phyloP scores from a whole-genome alignment of 2,797 vertebrate genomes.

The Paguma larvata region DNA sequence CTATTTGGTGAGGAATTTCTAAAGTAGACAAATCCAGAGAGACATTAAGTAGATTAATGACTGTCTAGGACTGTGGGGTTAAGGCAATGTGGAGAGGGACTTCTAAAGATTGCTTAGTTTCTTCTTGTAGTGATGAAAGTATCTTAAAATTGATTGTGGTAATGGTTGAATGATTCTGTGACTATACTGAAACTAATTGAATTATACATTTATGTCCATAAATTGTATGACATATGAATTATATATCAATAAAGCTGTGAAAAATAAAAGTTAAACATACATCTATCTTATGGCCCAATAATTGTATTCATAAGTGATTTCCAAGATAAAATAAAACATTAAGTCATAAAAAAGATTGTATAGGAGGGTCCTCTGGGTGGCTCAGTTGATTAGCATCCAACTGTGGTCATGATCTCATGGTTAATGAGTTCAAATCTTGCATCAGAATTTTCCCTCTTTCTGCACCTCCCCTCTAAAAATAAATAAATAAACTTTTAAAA shows the following conservation, averaged over 20 bases:
- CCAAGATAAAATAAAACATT: no score
- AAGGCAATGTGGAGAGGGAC: neutral
- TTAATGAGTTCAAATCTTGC: no score
- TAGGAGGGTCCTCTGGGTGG: no score
- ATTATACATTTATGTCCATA: neutral
- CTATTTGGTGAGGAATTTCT: neutral
- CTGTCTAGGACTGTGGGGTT: neutral
- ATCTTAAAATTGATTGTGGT: neutral
- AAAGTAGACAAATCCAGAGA: neutral
- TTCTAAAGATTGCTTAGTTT: neutral
- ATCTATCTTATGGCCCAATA: neutral
- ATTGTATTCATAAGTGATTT: no score
- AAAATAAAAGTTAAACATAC: neutral
- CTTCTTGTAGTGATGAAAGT: neutral
- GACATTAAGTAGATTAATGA: neutral
- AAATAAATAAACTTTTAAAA: neutral
- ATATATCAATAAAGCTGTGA: neutral
- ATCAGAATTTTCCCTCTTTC: no score
- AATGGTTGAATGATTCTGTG: neutral
- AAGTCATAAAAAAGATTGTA: no score
- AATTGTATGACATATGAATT: neutral
- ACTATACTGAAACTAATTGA: neutral
- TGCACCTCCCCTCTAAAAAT: neutral
- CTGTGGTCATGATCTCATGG: no score
- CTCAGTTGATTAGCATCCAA: no score